These are phyloP conservation scores for Tachyglossus aculeatus DNA, from an alignment of 2,797 vertebrate species.

Conservation along the genomic window DNA sequence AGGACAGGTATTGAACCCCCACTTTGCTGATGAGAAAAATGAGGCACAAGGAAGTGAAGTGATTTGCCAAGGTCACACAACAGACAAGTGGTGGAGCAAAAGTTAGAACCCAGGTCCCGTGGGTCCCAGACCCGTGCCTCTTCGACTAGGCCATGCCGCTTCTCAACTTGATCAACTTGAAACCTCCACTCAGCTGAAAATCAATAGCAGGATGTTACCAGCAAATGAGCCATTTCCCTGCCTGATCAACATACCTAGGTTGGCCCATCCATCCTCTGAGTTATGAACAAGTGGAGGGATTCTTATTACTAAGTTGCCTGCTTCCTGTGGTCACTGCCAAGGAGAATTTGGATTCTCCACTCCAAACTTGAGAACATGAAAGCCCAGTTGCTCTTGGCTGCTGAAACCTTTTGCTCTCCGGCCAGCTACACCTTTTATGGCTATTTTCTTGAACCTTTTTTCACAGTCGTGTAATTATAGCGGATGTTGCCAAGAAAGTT, in stretches of 20 bases:
- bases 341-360: constrained; percentile 67
- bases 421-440: constrained; percentile 80
- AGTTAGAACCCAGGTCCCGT: too few species aligned
- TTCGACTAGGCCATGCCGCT: too few species aligned
- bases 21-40: too few species aligned
- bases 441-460: constrained; percentile 74
- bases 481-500: constrained; percentile 67
- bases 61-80: too few species aligned
- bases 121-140: too few species aligned
- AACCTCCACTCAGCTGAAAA: background rate
- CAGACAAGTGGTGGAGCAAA: too few species aligned
- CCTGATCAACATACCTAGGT: constrained; percentile 4
- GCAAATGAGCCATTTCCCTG: constrained; percentile 2
- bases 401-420: constrained; percentile 63
- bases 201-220: background rate
- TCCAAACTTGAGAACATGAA: constrained; percentile 77
- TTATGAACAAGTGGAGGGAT: constrained; percentile 58
- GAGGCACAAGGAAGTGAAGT: too few species aligned
- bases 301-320: constrained; percentile 56
- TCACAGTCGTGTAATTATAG: constrained; percentile 70
- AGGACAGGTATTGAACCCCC: too few species aligned
- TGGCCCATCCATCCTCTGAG: constrained; percentile 21
- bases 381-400: constrained; percentile 75
- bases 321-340: constrained; percentile 64
- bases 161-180: background rate